Evolutionary conservation across 2,797 vertebrate genomes (phyloP).

Genomic region (Huso huso): DNA sequence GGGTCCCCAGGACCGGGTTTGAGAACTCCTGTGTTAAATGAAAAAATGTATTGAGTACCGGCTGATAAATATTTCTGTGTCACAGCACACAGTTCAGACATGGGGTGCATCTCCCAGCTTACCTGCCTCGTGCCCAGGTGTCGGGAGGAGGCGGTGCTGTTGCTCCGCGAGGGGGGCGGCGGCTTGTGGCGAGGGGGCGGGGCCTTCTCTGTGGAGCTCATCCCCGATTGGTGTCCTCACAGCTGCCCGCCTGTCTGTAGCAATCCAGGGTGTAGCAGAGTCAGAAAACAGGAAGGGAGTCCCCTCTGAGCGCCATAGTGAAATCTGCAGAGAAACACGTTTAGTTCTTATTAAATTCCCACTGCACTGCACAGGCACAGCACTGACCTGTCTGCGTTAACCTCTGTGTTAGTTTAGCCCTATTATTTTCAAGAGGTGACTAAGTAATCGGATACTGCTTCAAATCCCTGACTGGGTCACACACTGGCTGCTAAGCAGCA

Average conservation of each 20-base stretch:
- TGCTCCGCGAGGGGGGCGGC: slow-evolving; percentile 66
- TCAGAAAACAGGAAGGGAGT: slow-evolving; percentile 15
- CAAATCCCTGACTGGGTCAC: no score
- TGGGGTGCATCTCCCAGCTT: slow-evolving; percentile 15
- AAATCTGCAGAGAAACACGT: background rate
- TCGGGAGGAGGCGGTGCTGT: slow-evolving; percentile 73
- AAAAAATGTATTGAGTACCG: background rate
- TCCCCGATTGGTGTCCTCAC: slow-evolving; percentile 41
- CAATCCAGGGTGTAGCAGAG: slow-evolving; percentile 43
- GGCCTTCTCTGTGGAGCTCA: slow-evolving; percentile 12
- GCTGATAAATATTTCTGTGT: no score
- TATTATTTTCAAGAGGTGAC: no score
- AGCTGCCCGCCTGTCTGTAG: slow-evolving; percentile 29
- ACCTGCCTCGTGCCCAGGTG: slow-evolving; percentile 70
- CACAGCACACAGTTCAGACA: background rate
- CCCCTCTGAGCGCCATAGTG: slow-evolving; percentile 21
- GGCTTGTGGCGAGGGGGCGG: slow-evolving; percentile 38
- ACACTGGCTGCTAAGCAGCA: no score
- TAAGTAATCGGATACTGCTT: no score
- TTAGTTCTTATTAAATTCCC: no score
- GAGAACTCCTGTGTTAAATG: background rate
- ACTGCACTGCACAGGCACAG: no score
- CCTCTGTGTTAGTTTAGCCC: no score
- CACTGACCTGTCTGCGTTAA: no score
- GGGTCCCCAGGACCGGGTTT: background rate